Evolutionary conservation across 2,113 vertebrate genomes (phyloP).

Genomic region (Pteronura brasiliensis): DNA sequence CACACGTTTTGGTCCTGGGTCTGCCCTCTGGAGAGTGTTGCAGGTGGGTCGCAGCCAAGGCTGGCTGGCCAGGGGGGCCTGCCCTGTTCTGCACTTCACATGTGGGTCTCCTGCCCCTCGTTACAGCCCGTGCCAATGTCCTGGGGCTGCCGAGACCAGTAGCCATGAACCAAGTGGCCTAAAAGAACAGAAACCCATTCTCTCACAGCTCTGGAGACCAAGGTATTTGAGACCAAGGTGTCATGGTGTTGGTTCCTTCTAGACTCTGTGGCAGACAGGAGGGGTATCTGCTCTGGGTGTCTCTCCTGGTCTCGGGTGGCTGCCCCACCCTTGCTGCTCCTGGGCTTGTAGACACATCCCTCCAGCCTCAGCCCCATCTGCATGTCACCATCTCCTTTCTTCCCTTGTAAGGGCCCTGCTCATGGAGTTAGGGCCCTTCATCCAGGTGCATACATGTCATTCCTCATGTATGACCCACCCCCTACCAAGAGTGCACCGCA

Average conservation of each 20-base stretch:
- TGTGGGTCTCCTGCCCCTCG: neutral
- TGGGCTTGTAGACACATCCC: fast-evolving
- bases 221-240: no score
- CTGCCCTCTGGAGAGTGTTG: fast-evolving
- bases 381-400: neutral
- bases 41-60: fast-evolving
- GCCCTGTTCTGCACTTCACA: neutral
- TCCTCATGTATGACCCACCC: neutral
- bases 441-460: fast-evolving
- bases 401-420: neutral
- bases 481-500: no score
- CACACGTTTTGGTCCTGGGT: fast-evolving
- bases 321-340: fast-evolving
- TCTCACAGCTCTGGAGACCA: neutral
- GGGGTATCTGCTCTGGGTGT: fast-evolving
- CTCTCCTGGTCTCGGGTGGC: no score
- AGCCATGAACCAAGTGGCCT: neutral
- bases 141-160: fast-evolving
- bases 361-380: neutral
- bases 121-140: fast-evolving
- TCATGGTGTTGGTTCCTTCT: neutral
- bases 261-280: neutral
- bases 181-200: neutral
- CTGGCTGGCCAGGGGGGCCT: fast-evolving
- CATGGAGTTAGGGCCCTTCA: neutral